These are phyloP conservation scores for Pteropus rufus DNA, from an alignment of 2,797 vertebrate genomes.

Conservation along the genomic window DNA sequence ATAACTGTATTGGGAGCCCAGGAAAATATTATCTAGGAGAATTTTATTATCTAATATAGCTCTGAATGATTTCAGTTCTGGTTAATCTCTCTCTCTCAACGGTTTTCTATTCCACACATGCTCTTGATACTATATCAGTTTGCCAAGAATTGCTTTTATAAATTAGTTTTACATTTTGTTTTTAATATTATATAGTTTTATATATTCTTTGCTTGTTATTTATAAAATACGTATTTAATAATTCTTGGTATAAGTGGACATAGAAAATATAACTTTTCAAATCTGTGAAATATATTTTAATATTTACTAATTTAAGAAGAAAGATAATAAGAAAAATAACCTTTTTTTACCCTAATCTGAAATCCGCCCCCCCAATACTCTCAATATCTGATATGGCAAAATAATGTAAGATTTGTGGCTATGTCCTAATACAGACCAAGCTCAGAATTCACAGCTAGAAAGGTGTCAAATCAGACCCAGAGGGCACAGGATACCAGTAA, in stretches of 20 bases:
- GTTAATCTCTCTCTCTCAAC: background rate
- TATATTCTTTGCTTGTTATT: background rate
- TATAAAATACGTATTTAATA: background rate
- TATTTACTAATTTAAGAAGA: constrained; percentile 9
- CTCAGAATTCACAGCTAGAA: background rate
- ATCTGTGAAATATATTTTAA: background rate
- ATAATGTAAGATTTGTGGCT: background rate
- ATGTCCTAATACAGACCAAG: background rate
- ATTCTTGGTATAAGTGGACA: background rate
- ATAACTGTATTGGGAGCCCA: background rate
- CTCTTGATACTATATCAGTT: background rate
- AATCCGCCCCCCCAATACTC: background rate
- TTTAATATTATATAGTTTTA: background rate
- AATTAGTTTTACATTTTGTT: background rate
- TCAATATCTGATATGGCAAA: background rate
- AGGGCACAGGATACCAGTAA: background rate
- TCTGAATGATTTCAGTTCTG: constrained; percentile 10
- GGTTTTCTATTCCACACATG: background rate
- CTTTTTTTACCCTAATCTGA: background rate
- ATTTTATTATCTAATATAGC: constrained; percentile 26
- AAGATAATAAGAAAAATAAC: background rate
- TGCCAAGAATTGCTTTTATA: background rate
- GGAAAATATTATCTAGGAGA: constrained; percentile 21
- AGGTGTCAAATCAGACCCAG: background rate
- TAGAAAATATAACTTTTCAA: background rate